Base-by-base conservation (phyloP, 2,113 vertebrate genomes). In the Nicator chloris region DNA sequence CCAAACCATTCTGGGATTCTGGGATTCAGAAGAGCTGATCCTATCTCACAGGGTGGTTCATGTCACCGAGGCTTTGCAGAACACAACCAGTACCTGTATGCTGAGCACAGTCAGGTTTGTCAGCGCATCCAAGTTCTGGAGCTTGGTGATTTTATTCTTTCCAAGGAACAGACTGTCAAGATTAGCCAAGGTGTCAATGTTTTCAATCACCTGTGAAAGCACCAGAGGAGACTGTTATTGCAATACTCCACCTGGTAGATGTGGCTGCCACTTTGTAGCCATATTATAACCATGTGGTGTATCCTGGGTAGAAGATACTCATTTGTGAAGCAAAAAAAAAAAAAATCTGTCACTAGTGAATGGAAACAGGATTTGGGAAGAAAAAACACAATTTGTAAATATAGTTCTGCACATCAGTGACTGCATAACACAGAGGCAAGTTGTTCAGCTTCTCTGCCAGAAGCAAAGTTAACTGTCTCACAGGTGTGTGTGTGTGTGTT, bases 111-210 rank as follows among this genome's bases (percentile, higher is more conserved):
- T 98, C 96, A 99, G 96, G 93, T 97, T 99, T 92, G 98, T 98
- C 65, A 99, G 98, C 0, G 98, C 98, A 37, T 99, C 99, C 93
- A 99, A 75, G 94, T 99, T 99, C 98, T 99, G 99, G 49, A 99
- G 98, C 86, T 98, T 98, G n/a, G 98, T 99, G 97, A 99, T 99
- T 98, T 99, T 99, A 97, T 99, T 99, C 88, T 99, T 99, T 17
- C 99, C 99, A 93, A 99, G 98, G 96, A 99, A 99, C 97, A 99
- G 97, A 95, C 99, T 99, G 95, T 99, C 98, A 90, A 99, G 97
- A 59, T 98, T 98, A 47, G 98, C 54, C 84, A 99, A 97, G 1
- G 96, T 13, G 78, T 99, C 99, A 1, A 99, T 98, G 88, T 99
- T 99, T 81, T 99, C 99, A 68, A 99, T 99, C 17, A 97, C 98